phyloP scores from a whole-genome alignment of 2,113 vertebrate genomes.

The Rhipidura dahli region DNA sequence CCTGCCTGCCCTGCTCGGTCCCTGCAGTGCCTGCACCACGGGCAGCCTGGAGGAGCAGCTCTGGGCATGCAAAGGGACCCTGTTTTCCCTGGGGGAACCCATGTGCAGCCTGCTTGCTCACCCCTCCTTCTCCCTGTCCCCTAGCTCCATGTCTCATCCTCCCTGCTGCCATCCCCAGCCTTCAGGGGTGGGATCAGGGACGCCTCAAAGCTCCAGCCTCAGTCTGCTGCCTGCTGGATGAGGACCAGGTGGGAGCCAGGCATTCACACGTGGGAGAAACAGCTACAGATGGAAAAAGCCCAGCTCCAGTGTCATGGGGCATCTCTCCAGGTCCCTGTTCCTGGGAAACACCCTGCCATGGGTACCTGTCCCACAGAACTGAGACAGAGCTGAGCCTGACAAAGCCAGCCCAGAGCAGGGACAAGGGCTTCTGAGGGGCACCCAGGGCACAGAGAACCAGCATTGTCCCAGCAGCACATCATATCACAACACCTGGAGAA shows the following conservation, averaged over 20 bases:
- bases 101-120: rapidly evolving
- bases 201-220: neutral
- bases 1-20: neutral
- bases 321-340: neutral
- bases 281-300: neutral
- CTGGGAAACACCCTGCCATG: neutral
- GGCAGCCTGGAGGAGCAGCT: neutral
- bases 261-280: rapidly evolving
- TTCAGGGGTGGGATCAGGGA: neutral
- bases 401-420: neutral
- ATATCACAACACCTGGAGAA: neutral
- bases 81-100: neutral
- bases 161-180: neutral
- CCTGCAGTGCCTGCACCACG: rapidly evolving
- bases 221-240: neutral
- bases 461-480: neutral
- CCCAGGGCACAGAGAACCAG: neutral
- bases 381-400: neutral
- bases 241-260: neutral
- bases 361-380: neutral
- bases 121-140: neutral
- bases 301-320: neutral
- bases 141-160: neutral
- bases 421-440: neutral
- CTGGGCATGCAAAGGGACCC: neutral